Conservation (phyloP, 2,113 vertebrate species). For the Chamaetylas fuelleborni region DNA sequence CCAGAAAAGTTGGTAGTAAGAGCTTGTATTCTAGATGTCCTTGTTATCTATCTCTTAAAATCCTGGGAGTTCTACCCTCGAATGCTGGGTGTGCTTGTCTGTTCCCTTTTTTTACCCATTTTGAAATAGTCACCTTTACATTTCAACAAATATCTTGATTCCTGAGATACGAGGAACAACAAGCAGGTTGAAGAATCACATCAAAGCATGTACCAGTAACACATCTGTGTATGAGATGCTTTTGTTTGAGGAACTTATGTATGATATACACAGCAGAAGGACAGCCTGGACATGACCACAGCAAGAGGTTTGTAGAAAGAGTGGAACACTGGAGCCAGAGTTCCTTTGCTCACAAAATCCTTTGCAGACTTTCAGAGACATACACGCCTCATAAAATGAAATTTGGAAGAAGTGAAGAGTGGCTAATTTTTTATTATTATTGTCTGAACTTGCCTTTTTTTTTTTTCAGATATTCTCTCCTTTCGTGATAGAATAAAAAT, state of each 20-base stretch:
- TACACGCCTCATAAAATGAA: neutral
- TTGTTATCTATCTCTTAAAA: neutral
- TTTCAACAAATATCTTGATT: neutral
- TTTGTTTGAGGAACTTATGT: neutral
- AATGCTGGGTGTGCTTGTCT: neutral
- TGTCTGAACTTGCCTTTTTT: neutral
- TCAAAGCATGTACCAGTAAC: neutral
- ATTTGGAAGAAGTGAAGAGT: neutral
- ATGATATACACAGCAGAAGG: neutral
- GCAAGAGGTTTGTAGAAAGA: neutral
- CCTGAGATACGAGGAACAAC: neutral
- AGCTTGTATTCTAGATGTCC: neutral
- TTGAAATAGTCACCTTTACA: neutral
- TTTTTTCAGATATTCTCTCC: neutral
- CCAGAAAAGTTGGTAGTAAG: neutral
- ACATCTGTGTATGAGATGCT: neutral
- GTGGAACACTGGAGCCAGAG: neutral
- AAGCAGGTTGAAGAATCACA: neutral
- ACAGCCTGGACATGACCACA: neutral
- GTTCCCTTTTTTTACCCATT: neutral
- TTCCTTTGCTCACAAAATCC: neutral
- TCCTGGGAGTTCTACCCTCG: neutral
- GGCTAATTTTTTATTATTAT: neutral
- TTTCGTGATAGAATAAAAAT: neutral
- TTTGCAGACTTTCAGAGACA: neutral